Evolutionary conservation across 1,140 invertebrate genomes (phyloP).

Genomic region (Temnothorax curvispinosus): DNA sequence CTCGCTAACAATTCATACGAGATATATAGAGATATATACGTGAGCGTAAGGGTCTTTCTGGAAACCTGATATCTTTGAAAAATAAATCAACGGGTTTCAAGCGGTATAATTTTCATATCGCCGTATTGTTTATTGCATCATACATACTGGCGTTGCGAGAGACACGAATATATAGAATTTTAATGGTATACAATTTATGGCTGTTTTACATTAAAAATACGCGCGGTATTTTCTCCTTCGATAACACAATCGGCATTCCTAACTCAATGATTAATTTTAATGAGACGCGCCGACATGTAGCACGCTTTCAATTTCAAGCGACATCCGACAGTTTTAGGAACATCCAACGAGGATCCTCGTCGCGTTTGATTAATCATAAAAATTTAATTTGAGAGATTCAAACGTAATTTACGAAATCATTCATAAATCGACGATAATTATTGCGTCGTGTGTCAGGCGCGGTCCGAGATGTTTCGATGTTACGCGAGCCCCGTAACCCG

Average conservation of each 20-base stretch:
- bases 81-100: background rate
- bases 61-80: constrained; percentile 27
- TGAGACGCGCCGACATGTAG: background rate
- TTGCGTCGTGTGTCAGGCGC: background rate
- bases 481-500: constrained; percentile 62
- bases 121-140: constrained; percentile 21
- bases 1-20: constrained; percentile 3
- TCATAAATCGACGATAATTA: constrained; percentile 35
- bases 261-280: constrained; percentile 20
- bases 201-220: constrained; percentile 31
- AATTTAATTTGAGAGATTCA: background rate
- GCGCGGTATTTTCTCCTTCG: background rate
- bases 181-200: constrained; percentile 29
- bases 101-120: constrained; percentile 16
- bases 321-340: background rate
- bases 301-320: background rate
- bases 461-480: constrained; percentile 42
- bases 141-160: background rate
- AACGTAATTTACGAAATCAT: constrained; percentile 9
- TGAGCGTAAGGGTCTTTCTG: background rate
- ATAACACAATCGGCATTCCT: constrained; percentile 1
- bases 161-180: constrained; percentile 13
- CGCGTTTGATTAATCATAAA: constrained; percentile 11
- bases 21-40: constrained; percentile 9
- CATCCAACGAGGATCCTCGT: background rate